Percentiles rank a stretch among this genome's conserved stretches.
phyloP scores from a whole-genome alignment of 2,797 vertebrate genomes.

The Myotis findleyi region DNA sequence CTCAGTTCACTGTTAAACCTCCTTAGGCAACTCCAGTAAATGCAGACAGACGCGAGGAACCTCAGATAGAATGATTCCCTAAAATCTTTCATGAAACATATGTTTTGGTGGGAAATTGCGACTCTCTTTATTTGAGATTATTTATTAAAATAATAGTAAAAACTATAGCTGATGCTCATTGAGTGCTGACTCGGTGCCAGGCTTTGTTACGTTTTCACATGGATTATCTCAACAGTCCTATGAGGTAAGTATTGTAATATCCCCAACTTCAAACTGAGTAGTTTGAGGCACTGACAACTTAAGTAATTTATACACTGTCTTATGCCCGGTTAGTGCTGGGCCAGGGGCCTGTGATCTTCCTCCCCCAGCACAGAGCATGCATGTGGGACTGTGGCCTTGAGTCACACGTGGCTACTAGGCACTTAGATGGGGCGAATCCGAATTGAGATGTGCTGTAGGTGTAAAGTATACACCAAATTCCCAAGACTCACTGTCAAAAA shows the following conservation, averaged over 20 bases:
- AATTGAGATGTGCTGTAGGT: fast-evolving
- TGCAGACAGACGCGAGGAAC: background rate
- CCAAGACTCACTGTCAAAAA: background rate
- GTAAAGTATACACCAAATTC: background rate
- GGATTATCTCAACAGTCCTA: background rate
- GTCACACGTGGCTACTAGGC: fast-evolving
- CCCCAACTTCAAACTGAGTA: background rate
- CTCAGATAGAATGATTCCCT: background rate
- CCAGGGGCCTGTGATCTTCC: background rate
- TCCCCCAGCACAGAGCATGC: background rate
- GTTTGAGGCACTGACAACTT: background rate
- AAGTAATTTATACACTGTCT: background rate
- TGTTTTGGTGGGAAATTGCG: background rate
- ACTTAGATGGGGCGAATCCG: background rate
- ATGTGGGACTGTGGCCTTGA: fast-evolving
- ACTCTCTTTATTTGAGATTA: background rate
- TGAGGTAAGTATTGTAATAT: background rate
- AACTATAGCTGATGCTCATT: background rate
- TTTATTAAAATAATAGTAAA: background rate
- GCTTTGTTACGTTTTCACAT: background rate
- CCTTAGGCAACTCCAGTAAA: background rate
- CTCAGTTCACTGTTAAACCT: background rate
- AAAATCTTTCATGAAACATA: background rate
- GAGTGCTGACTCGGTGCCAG: background rate
- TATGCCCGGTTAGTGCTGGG: background rate